Percentiles rank a stretch among this genome's conserved stretches.
phyloP scores from a whole-genome alignment of 1,140 invertebrate genomes.

The Gonioctena quinquepunctata region DNA sequence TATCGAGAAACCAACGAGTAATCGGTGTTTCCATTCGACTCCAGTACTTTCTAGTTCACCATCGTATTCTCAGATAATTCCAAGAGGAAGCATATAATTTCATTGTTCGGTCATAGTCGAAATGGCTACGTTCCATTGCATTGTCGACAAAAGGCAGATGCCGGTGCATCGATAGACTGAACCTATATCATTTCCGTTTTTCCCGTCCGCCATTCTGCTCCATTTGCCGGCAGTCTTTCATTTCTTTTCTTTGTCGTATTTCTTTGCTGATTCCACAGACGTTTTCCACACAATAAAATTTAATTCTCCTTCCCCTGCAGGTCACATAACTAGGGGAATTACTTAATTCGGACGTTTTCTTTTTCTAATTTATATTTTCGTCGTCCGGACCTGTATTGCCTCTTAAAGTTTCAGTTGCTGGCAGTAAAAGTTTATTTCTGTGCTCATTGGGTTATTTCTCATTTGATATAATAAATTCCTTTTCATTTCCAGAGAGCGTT shows the following conservation, averaged over 20 bases:
- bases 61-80: too few species aligned
- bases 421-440: background rate
- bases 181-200: conserved; percentile 26
- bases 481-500: too few species aligned
- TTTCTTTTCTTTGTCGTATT: conserved; percentile 13
- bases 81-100: too few species aligned
- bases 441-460: background rate
- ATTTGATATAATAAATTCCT: too few species aligned
- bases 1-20: too few species aligned
- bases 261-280: conserved; percentile 26
- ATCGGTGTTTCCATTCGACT: too few species aligned
- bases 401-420: background rate
- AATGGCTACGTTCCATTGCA: background rate
- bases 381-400: background rate
- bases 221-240: conserved; percentile 23
- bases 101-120: background rate
- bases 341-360: background rate
- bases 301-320: conserved; percentile 25
- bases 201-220: conserved; percentile 11
- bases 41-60: too few species aligned
- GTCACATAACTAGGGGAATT: conserved; percentile 14
- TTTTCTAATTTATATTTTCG: background rate
- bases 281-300: conserved; percentile 33
- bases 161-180: background rate
- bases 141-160: background rate